Evolutionary conservation across 2,888 invertebrate genomes (phyloP).

Genomic region (Parnassius apollo): DNA sequence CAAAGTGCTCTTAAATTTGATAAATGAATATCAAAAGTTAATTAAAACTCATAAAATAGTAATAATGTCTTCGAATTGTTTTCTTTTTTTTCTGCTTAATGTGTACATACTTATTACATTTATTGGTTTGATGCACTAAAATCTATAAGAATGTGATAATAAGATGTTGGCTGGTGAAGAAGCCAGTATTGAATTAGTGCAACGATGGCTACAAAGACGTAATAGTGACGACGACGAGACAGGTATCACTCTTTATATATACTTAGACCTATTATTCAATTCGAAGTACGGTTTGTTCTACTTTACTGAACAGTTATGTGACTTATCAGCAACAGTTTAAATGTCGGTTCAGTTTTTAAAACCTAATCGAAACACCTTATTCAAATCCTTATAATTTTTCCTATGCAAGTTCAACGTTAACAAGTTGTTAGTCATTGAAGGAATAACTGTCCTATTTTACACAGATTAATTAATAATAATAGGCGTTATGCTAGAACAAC

Average conservation of each 20-base stretch:
- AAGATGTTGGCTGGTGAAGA: constrained; percentile 76
- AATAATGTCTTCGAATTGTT: constrained; percentile 3
- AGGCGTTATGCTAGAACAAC: no score
- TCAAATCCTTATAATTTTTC: no score
- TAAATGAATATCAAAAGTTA: neutral
- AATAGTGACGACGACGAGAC: constrained; percentile 64
- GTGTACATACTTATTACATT: neutral
- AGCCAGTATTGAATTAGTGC: constrained; percentile 73
- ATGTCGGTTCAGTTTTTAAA: no score
- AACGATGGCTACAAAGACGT: constrained; percentile 67
- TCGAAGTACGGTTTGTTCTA: no score
- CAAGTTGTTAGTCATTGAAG: no score
- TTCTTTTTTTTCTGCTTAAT: constrained; percentile 1
- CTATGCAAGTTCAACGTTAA: no score
- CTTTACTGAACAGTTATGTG: no score
- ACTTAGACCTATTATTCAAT: no score
- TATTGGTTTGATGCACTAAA: constrained; percentile 24
- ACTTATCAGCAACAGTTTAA: no score
- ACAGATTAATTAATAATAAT: no score
- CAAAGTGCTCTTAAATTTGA: constrained; percentile 3
- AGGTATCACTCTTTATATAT: constrained; percentile 41
- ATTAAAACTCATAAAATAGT: constrained; percentile 4
- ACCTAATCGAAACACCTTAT: no score
- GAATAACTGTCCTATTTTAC: no score
- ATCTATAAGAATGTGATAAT: constrained; percentile 52